phyloP scores from a whole-genome alignment of 1,140 invertebrate species.

The Latrodectus geometricus region DNA sequence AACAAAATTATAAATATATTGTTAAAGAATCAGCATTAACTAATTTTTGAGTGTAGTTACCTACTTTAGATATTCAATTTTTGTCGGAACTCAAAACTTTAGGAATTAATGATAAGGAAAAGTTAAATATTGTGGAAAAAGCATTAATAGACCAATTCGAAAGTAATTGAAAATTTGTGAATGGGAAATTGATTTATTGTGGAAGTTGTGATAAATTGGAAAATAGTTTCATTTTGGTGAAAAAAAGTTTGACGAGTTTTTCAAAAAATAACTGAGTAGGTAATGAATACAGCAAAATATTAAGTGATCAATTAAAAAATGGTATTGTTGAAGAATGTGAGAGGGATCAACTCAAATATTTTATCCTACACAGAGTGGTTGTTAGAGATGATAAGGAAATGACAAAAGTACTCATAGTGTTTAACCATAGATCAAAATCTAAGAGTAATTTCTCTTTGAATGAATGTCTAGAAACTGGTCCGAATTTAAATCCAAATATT shows the following conservation, averaged over 20 bases:
- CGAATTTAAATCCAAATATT: slow-evolving; percentile 15
- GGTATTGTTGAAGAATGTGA: not conserved
- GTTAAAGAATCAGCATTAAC: too few species aligned
- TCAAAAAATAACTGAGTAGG: not conserved
- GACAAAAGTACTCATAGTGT: too few species aligned
- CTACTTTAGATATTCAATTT: too few species aligned
- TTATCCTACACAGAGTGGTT: not conserved
- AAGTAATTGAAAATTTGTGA: not conserved
- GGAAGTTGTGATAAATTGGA: not conserved
- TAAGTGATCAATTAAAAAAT: not conserved
- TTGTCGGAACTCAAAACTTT: too few species aligned
- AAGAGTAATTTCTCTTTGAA: not conserved
- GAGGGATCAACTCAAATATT: not conserved
- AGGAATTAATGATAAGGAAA: too few species aligned
- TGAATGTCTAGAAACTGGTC: not conserved
- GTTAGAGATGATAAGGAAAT: too few species aligned
- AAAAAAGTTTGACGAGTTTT: too few species aligned
- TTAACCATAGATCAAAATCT: not conserved
- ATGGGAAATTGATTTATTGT: not conserved
- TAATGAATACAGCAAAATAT: not conserved
- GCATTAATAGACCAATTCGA: too few species aligned
- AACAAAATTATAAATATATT: too few species aligned
- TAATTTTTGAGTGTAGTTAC: too few species aligned
- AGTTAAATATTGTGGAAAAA: too few species aligned
- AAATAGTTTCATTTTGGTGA: not conserved